phyloP scores from a whole-genome alignment of 1,140 invertebrate genomes.

The Drosophila pectinifera region DNA sequence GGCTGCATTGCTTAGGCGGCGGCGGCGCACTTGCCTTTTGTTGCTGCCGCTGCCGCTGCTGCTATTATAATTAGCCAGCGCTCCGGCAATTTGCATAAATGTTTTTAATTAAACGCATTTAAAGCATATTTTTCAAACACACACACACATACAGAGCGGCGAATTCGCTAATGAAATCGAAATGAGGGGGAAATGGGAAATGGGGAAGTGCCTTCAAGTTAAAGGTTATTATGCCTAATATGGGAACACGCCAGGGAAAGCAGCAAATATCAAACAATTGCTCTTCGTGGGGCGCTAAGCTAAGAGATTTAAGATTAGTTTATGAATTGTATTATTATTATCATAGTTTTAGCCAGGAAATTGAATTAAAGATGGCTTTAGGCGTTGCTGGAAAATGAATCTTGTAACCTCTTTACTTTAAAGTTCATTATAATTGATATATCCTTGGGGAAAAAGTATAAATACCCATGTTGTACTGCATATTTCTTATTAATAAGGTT shows the following conservation, averaged over 20 bases:
- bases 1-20: constrained; percentile 56
- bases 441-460: too few species aligned
- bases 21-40: constrained; percentile 58
- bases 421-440: too few species aligned
- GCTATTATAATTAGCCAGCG: constrained; percentile 50
- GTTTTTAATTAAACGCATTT: constrained; percentile 79
- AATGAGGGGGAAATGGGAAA: constrained; percentile 59
- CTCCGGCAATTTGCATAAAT: constrained; percentile 75
- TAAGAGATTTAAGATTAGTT: constrained; percentile 16
- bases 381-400: too few species aligned
- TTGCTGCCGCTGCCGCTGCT: constrained; percentile 5
- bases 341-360: not conserved
- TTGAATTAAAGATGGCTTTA: not conserved
- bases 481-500: too few species aligned
- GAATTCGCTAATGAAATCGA: constrained; percentile 69
- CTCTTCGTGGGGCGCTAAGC: constrained; percentile 13
- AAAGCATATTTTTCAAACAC: constrained; percentile 72
- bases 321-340: not conserved
- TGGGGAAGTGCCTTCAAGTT: constrained; percentile 46
- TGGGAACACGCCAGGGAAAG: constrained; percentile 30
- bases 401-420: too few species aligned
- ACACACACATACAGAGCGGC: constrained; percentile 16
- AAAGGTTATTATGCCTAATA: constrained; percentile 28
- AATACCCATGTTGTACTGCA: too few species aligned
- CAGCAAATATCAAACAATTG: constrained; percentile 13